Evolutionary conservation across 2,113 vertebrate genomes (phyloP).

Genomic region (Taurulus bubalis): DNA sequence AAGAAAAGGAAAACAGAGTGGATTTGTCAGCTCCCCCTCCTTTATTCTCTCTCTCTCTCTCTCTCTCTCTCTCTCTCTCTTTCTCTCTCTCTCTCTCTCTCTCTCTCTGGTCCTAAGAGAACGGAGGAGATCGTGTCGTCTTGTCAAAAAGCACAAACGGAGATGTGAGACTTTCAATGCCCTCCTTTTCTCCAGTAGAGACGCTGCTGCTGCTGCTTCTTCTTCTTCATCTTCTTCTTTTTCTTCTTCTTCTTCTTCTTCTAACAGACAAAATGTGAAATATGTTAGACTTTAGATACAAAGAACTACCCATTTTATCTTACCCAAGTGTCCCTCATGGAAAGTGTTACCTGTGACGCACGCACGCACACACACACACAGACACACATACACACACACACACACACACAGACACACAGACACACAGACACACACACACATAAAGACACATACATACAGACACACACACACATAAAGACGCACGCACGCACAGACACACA

Average conservation of each 20-base stretch:
- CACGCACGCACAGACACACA: too few relatives aligned
- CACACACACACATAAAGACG: too few relatives aligned
- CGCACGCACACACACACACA: too few relatives aligned
- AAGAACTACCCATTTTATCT: not conserved
- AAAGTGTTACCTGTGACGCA: not conserved
- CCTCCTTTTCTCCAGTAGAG: constrained; percentile 21
- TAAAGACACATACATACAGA: too few relatives aligned
- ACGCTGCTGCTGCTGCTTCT: not conserved
- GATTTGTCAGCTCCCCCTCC: constrained; percentile 75
- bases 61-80: too few relatives aligned
- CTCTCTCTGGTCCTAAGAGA: constrained; percentile 23
- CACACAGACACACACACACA: too few relatives aligned
- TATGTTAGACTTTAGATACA: constrained; percentile 3
- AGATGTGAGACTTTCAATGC: constrained; percentile 16
- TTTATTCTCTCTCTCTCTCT: constrained; percentile 6
- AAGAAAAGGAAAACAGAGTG: constrained; percentile 77
- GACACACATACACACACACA: too few relatives aligned
- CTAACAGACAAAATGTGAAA: constrained; percentile 6
- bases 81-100: not conserved
- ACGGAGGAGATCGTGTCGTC: not conserved
- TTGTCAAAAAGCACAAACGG: constrained; percentile 24
- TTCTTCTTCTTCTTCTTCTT: constrained; percentile 7
- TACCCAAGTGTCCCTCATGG: constrained; percentile 15
- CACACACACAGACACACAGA: too few relatives aligned
- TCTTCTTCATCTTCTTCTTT: too few relatives aligned